A percentile compares a stretch with the other conserved stretches of the same genome.
Evolutionary conservation across 2,888 invertebrate species (phyloP).

Genomic region (Drosophila neoperkinsi): DNA sequence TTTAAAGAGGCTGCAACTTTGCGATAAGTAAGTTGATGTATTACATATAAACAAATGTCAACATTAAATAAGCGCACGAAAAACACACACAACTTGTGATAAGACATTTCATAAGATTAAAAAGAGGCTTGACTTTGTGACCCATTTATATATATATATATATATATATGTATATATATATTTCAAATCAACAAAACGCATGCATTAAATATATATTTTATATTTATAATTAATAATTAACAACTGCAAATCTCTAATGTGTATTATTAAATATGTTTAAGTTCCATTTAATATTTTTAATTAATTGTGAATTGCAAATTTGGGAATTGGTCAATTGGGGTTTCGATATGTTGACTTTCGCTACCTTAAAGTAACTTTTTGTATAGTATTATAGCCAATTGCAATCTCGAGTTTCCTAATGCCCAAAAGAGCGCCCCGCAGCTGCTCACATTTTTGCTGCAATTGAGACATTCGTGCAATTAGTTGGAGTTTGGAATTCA

Average conservation of each 20-base stretch:
- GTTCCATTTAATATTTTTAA: constrained; percentile 2
- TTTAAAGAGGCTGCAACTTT: neutral
- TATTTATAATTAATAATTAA: neutral
- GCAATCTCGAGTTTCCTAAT: constrained; percentile 50
- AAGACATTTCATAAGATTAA: constrained; percentile 38
- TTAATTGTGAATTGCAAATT: constrained; percentile 15
- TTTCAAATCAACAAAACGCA: constrained; percentile 2
- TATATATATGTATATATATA: neutral
- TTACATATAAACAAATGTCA: constrained; percentile 1
- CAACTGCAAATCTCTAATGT: neutral
- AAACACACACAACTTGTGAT: constrained; percentile 21
- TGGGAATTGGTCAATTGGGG: constrained; percentile 8
- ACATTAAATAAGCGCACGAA: neutral
- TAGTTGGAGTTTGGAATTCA: constrained; percentile 61
- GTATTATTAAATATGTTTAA: neutral
- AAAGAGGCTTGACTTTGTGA: constrained; percentile 47
- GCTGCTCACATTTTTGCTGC: constrained; percentile 47
- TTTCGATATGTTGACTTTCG: constrained; percentile 18
- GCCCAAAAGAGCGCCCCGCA: constrained; percentile 19
- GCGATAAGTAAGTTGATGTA: neutral
- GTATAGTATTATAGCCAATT: constrained; percentile 8
- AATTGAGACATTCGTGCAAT: constrained; percentile 61
- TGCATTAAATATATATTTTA: neutral
- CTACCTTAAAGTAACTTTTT: constrained; percentile 6
- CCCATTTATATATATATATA: constrained; percentile 34